Evolutionary conservation across 2,113 vertebrate species (phyloP), one percentile per base, ranked within the genome.

Genomic region (Herpetotheres cachinnans): DNA sequence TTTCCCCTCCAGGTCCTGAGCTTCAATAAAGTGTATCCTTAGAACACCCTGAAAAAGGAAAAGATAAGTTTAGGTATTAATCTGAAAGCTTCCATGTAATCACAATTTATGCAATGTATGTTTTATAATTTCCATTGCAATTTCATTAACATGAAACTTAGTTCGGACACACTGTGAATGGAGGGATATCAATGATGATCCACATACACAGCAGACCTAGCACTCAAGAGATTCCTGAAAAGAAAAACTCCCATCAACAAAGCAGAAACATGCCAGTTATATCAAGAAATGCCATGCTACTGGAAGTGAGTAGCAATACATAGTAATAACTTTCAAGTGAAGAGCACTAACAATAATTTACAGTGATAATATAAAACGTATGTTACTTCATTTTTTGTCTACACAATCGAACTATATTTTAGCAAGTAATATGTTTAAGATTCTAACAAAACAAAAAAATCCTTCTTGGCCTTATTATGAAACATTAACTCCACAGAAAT

Each of bases 11-110:
- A 99, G 96, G 61, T 99, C 99, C 96, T 99, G 99, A 78, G 99
- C 99, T 98, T 99, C 99, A 46, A 99, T 95, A 74, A 99, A 99
- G 95, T 99, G 99, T 96, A 99, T 99, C 92, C 99, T 98, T 65
- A 99, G 91, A 80, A 99, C 95, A 77, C 98, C 99, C 99, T 99
- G 95, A 81, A 72, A 96, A 85, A 89, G 8, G 56, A 72, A 38
- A 52, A 80, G 9, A 85, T 30, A 13, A 67, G 54, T 62, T 95
- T 50, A 17, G 24, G 10, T 6, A 42, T 10, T n/a, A 59, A 89
- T n/a, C 30, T 42, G 34, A 89, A 84, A 89, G 36, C 26, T 32
- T 72, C 44, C 3, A 24, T 5, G 7, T 24, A 30, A 83, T 62
- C 79, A 66, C 46, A 71, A 38, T 38, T 91, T 52, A 59, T 34